Percentiles rank a stretch among this genome's conserved stretches.
Evolutionary conservation across 2,888 invertebrate genomes (phyloP).

Genomic region (Ichneumon xanthorius): DNA sequence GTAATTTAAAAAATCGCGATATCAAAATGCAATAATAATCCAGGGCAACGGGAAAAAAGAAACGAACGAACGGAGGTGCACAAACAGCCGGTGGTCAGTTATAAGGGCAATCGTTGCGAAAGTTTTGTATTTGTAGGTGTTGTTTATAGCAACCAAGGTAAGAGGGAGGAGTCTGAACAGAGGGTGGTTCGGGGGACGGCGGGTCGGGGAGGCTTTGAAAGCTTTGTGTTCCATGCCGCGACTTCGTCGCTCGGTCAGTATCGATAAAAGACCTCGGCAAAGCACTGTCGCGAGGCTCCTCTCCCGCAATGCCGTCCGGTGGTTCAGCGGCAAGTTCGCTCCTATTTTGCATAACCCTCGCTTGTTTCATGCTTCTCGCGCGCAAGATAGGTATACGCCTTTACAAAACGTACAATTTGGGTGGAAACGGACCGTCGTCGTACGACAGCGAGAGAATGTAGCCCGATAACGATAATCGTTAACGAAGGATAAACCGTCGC

Average conservation of each 20-base stretch:
- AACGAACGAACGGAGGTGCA: too few species aligned
- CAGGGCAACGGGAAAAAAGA: too few species aligned
- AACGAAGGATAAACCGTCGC: conserved; percentile 38
- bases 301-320: conserved; percentile 32
- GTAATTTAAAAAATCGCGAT: too few species aligned
- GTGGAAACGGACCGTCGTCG: conserved; percentile 19
- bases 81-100: too few species aligned
- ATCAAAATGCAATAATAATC: too few species aligned
- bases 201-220: neutral
- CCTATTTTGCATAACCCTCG: conserved; percentile 6
- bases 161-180: neutral
- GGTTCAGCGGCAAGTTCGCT: neutral
- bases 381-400: conserved; percentile 62
- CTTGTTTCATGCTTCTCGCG: conserved; percentile 53
- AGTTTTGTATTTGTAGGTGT: too few species aligned
- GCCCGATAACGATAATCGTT: conserved; percentile 45
- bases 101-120: too few species aligned
- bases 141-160: too few species aligned
- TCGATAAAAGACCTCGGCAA: conserved; percentile 71
- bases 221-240: conserved; percentile 69
- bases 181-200: neutral
- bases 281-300: conserved; percentile 62
- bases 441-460: neutral
- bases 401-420: conserved; percentile 48
- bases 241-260: conserved; percentile 73